A percentile compares a stretch with the other conserved stretches of the same genome.
These are phyloP conservation scores for Caenorhabditis imperialis DNA, from an alignment of 2,888 invertebrate species.

Conservation along the genomic window DNA sequence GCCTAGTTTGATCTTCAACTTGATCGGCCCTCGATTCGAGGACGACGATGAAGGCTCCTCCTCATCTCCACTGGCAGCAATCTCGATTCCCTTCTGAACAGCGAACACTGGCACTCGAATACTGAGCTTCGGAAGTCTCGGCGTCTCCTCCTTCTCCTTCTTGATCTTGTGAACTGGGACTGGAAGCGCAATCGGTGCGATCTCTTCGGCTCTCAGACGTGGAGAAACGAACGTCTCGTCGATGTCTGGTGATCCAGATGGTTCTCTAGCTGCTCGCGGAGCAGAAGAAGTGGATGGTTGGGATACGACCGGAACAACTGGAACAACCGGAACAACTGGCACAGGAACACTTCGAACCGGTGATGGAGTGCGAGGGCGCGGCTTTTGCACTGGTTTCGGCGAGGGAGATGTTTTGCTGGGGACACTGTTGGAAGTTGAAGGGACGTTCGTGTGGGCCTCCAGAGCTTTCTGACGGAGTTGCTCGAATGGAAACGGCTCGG, in stretches of 20 bases:
- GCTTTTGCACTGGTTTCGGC: no score
- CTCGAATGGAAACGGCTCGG: constrained; percentile 24
- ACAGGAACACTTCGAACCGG: neutral
- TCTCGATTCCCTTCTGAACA: constrained; percentile 7
- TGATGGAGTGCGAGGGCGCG: neutral
- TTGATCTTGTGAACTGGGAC: constrained; percentile 23
- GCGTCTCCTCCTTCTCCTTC: constrained; percentile 22
- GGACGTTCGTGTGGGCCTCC: neutral
- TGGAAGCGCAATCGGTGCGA: constrained; percentile 17
- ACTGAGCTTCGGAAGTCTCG: constrained; percentile 4
- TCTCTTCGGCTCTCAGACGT: neutral
- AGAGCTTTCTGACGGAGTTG: neutral
- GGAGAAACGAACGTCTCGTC: constrained; percentile 11
- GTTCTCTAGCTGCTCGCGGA: neutral
- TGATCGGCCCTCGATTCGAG: constrained; percentile 12
- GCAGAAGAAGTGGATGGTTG: neutral
- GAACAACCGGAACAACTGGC: neutral
- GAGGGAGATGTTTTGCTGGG: neutral
- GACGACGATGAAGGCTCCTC: constrained; percentile 3
- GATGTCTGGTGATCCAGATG: constrained; percentile 23
- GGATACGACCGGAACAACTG: neutral
- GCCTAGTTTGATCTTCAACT: constrained; percentile 34
- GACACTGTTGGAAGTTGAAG: neutral
- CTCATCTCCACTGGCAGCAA: constrained; percentile 13
- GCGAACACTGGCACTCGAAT: constrained; percentile 7